phyloP scores from a whole-genome alignment of 1,140 invertebrate genomes.

The Drusus annulatus region DNA sequence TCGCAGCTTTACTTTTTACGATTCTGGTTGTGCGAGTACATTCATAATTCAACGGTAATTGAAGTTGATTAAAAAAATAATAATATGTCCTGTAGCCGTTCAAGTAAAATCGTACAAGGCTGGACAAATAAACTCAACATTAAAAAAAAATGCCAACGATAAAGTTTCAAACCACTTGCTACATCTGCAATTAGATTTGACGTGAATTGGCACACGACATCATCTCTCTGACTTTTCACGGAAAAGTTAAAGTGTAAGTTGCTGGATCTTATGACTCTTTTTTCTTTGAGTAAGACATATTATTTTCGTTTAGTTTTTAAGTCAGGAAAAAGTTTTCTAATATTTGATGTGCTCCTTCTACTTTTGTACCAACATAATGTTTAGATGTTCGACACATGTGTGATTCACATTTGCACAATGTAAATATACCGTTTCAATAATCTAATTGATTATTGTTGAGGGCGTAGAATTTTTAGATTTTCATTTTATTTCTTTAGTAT shows the following conservation, averaged over 20 bases:
- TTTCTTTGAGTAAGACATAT: neutral
- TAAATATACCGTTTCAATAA: conserved; percentile 3
- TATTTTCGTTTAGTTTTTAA: neutral
- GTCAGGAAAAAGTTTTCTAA: neutral
- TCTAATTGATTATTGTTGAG: neutral
- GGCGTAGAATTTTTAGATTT: no score
- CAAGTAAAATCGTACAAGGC: neutral
- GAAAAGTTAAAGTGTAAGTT: neutral
- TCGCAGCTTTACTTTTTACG: neutral
- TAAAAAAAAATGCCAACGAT: neutral
- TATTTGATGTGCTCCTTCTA: neutral
- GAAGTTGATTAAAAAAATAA: neutral
- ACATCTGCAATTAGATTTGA: neutral
- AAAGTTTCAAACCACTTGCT: neutral
- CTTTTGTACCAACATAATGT: neutral
- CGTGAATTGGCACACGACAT: neutral
- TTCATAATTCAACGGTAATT: conserved; percentile 5
- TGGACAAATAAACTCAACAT: neutral
- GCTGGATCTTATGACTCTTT: conserved; percentile 3
- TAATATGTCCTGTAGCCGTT: neutral
- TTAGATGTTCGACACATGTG: conserved; percentile 1
- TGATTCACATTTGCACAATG: neutral
- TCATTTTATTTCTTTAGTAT: no score
- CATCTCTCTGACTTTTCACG: neutral
- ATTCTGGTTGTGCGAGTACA: conserved; percentile 6